These are phyloP conservation scores for Serilophus lunatus DNA, from an alignment of 2,113 vertebrate genomes.

Conservation along the genomic window DNA sequence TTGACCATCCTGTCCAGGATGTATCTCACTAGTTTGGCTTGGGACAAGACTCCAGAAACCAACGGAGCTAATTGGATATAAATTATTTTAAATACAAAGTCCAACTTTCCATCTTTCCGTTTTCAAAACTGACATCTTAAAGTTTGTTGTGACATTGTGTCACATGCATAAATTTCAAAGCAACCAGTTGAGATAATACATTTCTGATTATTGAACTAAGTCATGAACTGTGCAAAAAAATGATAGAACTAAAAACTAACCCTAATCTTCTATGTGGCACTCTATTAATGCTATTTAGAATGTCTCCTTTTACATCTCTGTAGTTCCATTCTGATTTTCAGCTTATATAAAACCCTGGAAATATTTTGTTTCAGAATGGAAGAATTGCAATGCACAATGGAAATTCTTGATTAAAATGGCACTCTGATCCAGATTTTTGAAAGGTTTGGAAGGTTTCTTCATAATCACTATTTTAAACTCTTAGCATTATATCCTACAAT, in stretches of 20 bases:
- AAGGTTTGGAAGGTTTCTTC: neutral
- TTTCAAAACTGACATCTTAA: neutral
- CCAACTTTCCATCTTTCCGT: neutral
- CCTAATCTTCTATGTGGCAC: neutral
- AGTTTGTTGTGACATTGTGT: neutral
- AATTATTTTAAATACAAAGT: neutral
- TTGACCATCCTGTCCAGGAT: neutral
- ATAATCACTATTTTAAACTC: neutral
- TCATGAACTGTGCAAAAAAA: accelerated
- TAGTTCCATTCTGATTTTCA: neutral
- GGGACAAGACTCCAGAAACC: neutral
- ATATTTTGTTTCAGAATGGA: neutral
- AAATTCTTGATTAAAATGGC: neutral
- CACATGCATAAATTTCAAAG: neutral
- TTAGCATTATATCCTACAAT: neutral
- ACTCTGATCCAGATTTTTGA: neutral
- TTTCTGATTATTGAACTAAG: neutral
- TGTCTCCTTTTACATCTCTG: neutral
- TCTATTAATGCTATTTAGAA: neutral
- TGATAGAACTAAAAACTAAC: neutral
- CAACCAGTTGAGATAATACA: neutral
- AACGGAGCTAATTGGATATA: neutral
- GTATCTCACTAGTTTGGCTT: neutral
- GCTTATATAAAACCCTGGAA: neutral
- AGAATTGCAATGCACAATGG: neutral